Evolutionary conservation across 1,140 invertebrate genomes (phyloP), one percentile per base, ranked within the genome.

Genomic region (Apolygus lucorum): DNA sequence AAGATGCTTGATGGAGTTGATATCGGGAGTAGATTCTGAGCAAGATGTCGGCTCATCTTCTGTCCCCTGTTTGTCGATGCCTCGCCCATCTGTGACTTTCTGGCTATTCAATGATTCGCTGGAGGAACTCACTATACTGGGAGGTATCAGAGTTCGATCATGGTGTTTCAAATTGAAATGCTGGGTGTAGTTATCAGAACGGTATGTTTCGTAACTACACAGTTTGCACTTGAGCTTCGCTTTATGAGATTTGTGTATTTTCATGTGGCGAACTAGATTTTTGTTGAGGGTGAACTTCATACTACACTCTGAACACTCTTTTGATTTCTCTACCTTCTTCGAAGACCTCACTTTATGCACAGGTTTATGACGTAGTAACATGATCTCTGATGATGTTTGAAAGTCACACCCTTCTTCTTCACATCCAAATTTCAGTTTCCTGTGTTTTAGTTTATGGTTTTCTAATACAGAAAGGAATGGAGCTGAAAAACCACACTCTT

Each of bases 221-320:
- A 28, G 14, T 13, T 14, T 27, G 52, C 68, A 69, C 14, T 69
- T 27, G 26, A 26, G 52, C 49, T 13, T 21, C 1, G 21, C 34
- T 24, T 25, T 65, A 11, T 64, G 13, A 11, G n/a, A n/a, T 27
- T 62, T 28, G 25, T 70, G 69, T 22, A 70, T 54, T 67, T 70
- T 28, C 27, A 67, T 67, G 42, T 70, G 69, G 14, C 69, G 22
- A 1, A 52, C 28, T 21, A 70, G 28, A 70, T 70, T 70, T 34
- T 67, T 70, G 22, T 67, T 25, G 21, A 52, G 52, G 2, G 69
- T 26, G 63, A 70, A 70, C 28, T 28, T 59, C 14, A 70, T 24
- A 14, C 22, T 14, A 59, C 69, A 70, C 17, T 67, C 21, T 22
- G 63, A 26, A 63, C 69, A 70, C 24, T 2, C 34, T 42, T 54